phyloP scores from a whole-genome alignment of 2,113 vertebrate genomes.

The Brachyhypopomus gauderio region DNA sequence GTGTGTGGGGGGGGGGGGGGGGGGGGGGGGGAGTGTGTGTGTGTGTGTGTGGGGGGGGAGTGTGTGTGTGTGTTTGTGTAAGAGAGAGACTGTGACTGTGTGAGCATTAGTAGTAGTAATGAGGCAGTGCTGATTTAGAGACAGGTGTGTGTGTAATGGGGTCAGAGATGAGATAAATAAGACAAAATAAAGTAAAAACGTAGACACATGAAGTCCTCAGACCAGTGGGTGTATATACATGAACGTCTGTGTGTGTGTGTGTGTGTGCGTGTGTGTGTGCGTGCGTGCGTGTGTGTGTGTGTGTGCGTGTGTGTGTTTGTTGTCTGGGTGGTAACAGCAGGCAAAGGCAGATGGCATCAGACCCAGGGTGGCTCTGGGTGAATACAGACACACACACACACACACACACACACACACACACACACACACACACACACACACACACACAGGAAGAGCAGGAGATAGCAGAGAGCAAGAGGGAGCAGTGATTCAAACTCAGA shows the following conservation, averaged over 20 bases:
- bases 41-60: neutral
- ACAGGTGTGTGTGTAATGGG: neutral
- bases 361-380: constrained; percentile 32
- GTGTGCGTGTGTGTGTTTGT: constrained; percentile 15
- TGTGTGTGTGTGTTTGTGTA: neutral
- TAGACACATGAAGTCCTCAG: no score
- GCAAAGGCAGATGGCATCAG: constrained; percentile 43
- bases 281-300: constrained; percentile 1
- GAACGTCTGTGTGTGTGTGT: constrained; percentile 3
- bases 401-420: constrained; percentile 35
- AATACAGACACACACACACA: constrained; percentile 29
- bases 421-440: no score
- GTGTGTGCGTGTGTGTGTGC: constrained; percentile 9
- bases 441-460: no score
- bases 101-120: no score
- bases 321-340: constrained; percentile 35
- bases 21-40: neutral
- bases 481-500: neutral
- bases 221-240: neutral
- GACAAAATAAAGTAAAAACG: no score
- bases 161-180: no score
- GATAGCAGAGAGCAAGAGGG: neutral
- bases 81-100: neutral
- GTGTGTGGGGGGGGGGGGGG: neutral
- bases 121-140: neutral